These are phyloP conservation scores for Poecilia picta DNA, from an alignment of 2,797 vertebrate species.

Conservation along the genomic window DNA sequence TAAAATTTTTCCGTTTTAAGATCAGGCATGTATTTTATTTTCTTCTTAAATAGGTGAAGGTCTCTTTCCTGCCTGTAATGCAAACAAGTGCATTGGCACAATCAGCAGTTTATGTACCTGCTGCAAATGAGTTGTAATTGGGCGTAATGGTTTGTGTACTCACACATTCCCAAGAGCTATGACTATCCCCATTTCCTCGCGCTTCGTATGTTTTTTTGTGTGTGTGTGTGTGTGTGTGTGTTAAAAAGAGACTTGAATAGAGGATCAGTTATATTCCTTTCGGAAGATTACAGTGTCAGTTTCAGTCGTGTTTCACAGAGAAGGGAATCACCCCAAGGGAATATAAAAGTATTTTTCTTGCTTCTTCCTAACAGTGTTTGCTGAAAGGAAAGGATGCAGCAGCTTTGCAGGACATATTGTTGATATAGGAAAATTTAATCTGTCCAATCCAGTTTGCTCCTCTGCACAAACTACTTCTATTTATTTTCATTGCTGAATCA, in stretches of 20 bases:
- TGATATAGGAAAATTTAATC: neutral
- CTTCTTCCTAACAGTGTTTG: neutral
- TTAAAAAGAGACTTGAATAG: constrained; percentile 23
- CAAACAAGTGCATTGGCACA: constrained; percentile 63
- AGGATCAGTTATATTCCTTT: constrained; percentile 26
- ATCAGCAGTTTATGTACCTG: constrained; percentile 57
- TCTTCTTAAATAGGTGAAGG: constrained; percentile 63
- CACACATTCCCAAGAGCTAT: constrained; percentile 38
- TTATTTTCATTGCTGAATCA: neutral
- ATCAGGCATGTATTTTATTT: constrained; percentile 53
- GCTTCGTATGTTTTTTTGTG: constrained; percentile 24
- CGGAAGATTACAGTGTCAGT: constrained; percentile 34
- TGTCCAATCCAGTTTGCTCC: neutral
- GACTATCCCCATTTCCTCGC: constrained; percentile 32
- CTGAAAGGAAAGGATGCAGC: neutral
- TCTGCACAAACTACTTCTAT: neutral
- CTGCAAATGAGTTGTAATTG: constrained; percentile 34
- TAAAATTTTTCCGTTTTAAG: constrained; percentile 70
- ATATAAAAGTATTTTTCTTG: constrained; percentile 13
- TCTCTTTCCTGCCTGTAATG: constrained; percentile 50
- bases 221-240: too few species aligned
- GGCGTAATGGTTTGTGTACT: constrained; percentile 24
- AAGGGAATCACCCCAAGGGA: constrained; percentile 42
- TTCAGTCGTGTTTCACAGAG: constrained; percentile 40
- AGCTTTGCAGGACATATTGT: neutral